Evolutionary conservation across 2,888 invertebrate species (phyloP).

Genomic region (Dolichomitus sp.): DNA sequence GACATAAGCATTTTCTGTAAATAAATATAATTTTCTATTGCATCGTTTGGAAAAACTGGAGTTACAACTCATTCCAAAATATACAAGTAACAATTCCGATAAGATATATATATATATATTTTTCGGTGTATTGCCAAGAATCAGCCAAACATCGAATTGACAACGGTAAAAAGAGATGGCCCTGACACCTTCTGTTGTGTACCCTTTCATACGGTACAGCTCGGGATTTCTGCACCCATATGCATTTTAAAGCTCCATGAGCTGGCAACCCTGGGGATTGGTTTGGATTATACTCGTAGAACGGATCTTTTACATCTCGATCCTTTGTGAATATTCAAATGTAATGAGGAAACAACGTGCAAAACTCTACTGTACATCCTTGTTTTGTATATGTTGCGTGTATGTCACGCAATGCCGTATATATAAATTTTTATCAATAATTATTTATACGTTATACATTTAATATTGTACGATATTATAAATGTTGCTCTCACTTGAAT

Average conservation of each 20-base stretch:
- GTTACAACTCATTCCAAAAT: neutral
- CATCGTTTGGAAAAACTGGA: too few relatives aligned
- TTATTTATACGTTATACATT: too few relatives aligned
- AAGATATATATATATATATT: neutral
- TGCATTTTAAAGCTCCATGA: conserved; percentile 60
- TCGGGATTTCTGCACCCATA: conserved; percentile 31
- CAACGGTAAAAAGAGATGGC: neutral
- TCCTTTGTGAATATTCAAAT: too few relatives aligned
- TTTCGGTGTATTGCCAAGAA: neutral
- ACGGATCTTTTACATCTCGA: conserved; percentile 66
- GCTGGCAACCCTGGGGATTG: conserved; percentile 56
- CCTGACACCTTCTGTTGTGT: neutral
- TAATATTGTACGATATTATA: too few relatives aligned
- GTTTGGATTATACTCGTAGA: conserved; percentile 65
- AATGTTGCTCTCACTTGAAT: too few relatives aligned
- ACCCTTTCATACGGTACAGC: neutral
- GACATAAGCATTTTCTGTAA: too few relatives aligned
- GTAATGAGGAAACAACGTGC: too few relatives aligned
- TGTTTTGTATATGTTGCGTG: too few relatives aligned
- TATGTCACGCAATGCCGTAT: too few relatives aligned
- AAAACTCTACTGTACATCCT: too few relatives aligned
- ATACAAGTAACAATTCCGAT: neutral
- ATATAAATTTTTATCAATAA: too few relatives aligned
- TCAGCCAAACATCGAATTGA: neutral
- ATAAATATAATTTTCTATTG: too few relatives aligned